Base-by-base conservation (phyloP, 2,797 vertebrate genomes). In the Aldrovandia affinis region DNA sequence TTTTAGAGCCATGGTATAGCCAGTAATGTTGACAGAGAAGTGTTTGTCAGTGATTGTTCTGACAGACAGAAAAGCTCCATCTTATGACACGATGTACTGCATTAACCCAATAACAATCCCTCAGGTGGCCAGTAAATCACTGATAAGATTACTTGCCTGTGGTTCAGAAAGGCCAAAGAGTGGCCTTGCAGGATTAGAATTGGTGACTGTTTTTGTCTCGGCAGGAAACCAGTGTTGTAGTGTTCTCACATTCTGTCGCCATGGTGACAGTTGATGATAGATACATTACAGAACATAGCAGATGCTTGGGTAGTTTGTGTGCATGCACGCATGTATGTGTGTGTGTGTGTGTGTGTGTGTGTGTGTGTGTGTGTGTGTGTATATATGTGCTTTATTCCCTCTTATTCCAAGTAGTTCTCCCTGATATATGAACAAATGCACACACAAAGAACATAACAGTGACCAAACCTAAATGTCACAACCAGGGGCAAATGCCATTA, bases 221-320 rank as follows among this genome's bases (percentile, higher is more conserved):
- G 85, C 89, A 88, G 86, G 81, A 82, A 90, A 89, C 85, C 91
- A 83, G 85, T 87, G 88, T 87, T 85, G 86, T 90, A 88, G 92
- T 92, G 92, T 92, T 93, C 89, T 77, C 89, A 89, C 90, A 86
- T 90, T 91, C 88, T 61, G 95, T 97, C 95, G 93, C 93, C 96
- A 93, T 89, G 92, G 94, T 92, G 93, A 97, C 95, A 86, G 93
- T 91, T 96, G 96, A 96, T 96, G 96, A 96, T 95, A 96, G 87
- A 83, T 88, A 88, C 90, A 88, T 91, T 91, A 88, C 88, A 92
- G 90, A 93, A 92, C 90, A 86, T 82, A 91, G 91, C 90, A 87
- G 92, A 92, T 93, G 91, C 77, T 68, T 50, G 22, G 28, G 20
- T 75, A 9, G 42, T 68, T 14, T 22, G 20, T 5, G 14, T 18